phyloP scores from a whole-genome alignment of 2,888 invertebrate species.

The Tiliacea citrago region DNA sequence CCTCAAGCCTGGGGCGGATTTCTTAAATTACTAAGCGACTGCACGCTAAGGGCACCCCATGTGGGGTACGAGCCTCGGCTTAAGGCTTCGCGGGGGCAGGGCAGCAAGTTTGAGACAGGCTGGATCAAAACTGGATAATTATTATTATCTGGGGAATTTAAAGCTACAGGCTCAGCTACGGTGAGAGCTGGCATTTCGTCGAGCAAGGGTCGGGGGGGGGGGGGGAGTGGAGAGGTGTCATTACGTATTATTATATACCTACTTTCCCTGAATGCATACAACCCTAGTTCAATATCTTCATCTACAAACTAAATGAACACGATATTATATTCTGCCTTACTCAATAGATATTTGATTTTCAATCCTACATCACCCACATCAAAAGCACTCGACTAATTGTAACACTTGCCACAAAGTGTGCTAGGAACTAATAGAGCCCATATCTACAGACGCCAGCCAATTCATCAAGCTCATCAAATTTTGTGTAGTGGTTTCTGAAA shows the following conservation, averaged over 20 bases:
- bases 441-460: constrained; percentile 40
- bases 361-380: constrained; percentile 38
- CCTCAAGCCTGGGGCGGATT: too few species aligned
- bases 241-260: neutral
- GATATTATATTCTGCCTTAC: neutral
- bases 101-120: too few species aligned
- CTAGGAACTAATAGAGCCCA: constrained; percentile 41
- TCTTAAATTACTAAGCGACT: too few species aligned
- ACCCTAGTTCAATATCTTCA: neutral
- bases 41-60: too few species aligned
- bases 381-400: constrained; percentile 46
- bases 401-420: constrained; percentile 39
- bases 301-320: neutral
- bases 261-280: neutral
- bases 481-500: constrained; percentile 36
- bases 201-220: too few species aligned
- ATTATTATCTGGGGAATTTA: too few species aligned
- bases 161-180: too few species aligned
- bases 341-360: constrained; percentile 34
- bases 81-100: too few species aligned
- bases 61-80: too few species aligned
- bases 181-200: too few species aligned
- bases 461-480: constrained; percentile 55
- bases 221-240: too few species aligned
- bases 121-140: too few species aligned